Percentiles rank a stretch among this genome's conserved stretches.
Conservation (phyloP, 1,140 invertebrate genomes). For the Mercenaria mercenaria region DNA sequence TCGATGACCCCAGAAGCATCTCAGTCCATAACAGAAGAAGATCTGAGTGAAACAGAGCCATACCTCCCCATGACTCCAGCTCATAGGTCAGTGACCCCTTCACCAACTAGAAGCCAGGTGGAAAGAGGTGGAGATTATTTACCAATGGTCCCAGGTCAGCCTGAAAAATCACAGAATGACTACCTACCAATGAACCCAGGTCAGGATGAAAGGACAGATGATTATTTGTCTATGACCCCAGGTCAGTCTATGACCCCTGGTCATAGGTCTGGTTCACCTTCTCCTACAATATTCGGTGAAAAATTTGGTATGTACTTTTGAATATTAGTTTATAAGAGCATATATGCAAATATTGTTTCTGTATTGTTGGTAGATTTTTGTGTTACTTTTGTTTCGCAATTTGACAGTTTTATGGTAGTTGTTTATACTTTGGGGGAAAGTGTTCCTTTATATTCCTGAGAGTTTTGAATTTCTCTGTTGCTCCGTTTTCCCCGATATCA, state of each 20-base stretch:
- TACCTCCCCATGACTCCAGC: conserved; percentile 70
- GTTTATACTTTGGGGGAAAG: no score
- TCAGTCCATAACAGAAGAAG: conserved; percentile 48
- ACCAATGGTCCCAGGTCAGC: conserved; percentile 24
- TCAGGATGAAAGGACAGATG: not conserved
- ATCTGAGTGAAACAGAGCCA: not conserved
- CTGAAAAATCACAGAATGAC: not conserved
- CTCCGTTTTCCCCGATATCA: no score
- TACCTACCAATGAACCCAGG: conserved; percentile 36
- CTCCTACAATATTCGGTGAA: conserved; percentile 51
- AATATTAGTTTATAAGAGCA: no score
- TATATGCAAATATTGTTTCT: no score
- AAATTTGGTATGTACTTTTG: conserved; percentile 56
- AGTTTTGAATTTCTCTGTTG: no score
- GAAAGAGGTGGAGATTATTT: conserved; percentile 20
- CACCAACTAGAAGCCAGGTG: conserved; percentile 26
- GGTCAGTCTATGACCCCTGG: conserved; percentile 51
- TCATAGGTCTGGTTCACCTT: conserved; percentile 47
- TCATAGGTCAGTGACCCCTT: conserved; percentile 56
- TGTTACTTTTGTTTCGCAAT: no score
- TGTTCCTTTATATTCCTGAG: no score
- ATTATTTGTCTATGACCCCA: conserved; percentile 69
- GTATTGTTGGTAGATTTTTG: no score
- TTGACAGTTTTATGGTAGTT: no score
- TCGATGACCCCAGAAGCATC: conserved; percentile 58